Base-by-base conservation (phyloP, 2,113 vertebrate species). In the Pteruthius melanotis region DNA sequence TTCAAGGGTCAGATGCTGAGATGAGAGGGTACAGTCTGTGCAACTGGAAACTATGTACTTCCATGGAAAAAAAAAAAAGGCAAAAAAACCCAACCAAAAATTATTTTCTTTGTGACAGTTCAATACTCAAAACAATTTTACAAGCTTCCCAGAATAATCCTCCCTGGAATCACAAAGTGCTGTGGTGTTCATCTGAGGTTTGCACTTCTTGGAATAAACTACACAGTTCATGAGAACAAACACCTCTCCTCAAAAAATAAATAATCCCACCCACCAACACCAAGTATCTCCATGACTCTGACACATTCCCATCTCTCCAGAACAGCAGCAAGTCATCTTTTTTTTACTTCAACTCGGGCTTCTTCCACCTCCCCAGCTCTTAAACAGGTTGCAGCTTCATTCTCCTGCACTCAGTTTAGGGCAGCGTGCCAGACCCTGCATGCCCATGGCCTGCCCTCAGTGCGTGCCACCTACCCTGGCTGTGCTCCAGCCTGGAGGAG, bases 181-280 rank as follows among this genome's bases (percentile, higher is more conserved):
- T 57, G 49, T 89, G 61, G 65, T n/a, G 54, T 79, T 92, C 65
- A 64, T 75, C 60, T 92, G 94, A 94, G 83, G 72, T 72, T 28
- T 93, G 60, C 49, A 95, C 31, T 91, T 96, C 93, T 79, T 94
- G 92, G 95, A 96, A 96, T 76, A 72, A 88, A 82, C 69, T 15
- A 28, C 45, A 53, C 24, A 45, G 72, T 33, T 86, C 56, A 76
- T 16, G 40, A 87, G 80, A 94, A 93, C 39, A 59, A 39, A 75
- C 10, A 68, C 42, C 86, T 83, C 71, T 77, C 42, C n/a, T n/a
- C n/a, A 1, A 30, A 85, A 70, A 89, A 64, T 44, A 90, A 94
- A 83, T 31, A 8, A 88, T n/a, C n/a, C 45, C 31, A 42, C 42
- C 15, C 30, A 90, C 37, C 45, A 86, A 47, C 52, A 86, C 10